Evolutionary conservation across 64 coral and sea anemone genomes (phyloP).

Genomic region (Cladopsammia gracilis): DNA sequence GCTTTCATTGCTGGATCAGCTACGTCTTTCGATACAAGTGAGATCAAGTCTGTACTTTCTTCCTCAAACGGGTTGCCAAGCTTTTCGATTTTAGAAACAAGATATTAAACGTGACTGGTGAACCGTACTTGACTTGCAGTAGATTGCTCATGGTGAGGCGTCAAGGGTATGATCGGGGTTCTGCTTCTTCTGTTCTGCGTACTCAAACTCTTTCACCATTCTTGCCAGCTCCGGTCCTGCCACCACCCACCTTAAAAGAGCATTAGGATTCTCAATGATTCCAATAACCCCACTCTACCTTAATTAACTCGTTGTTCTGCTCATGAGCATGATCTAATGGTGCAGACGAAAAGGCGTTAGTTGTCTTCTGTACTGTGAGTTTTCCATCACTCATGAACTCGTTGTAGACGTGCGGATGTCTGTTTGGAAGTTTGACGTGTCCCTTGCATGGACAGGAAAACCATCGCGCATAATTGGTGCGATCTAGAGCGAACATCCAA

Average conservation of each 20-base stretch:
- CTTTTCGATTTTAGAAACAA: conserved; percentile 21
- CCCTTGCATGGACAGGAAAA: conserved; percentile 23
- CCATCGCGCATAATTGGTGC: background rate
- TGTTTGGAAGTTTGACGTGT: background rate
- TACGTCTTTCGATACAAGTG: conserved; percentile 45
- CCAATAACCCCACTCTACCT: conserved; percentile 23
- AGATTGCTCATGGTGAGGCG: background rate
- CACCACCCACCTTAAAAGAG: conserved; percentile 24
- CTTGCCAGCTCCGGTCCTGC: conserved; percentile 25
- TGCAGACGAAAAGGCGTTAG: conserved; percentile 3
- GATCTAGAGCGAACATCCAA: conserved; percentile 51
- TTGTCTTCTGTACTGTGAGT: conserved; percentile 23
- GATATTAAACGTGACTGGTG: conserved; percentile 2
- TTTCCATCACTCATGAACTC: background rate
- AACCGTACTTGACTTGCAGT: background rate
- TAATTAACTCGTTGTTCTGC: conserved; percentile 39
- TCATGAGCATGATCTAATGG: conserved; percentile 30
- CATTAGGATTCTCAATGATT: background rate
- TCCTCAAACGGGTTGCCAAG: conserved; percentile 24
- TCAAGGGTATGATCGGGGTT: background rate
- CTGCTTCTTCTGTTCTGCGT: background rate
- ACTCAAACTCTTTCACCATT: background rate
- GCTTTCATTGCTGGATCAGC: conserved; percentile 18
- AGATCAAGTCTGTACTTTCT: conserved; percentile 19
- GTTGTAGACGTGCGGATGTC: background rate